Conservation (phyloP, 2,113 vertebrate species). For the Heterochromis multidens region DNA sequence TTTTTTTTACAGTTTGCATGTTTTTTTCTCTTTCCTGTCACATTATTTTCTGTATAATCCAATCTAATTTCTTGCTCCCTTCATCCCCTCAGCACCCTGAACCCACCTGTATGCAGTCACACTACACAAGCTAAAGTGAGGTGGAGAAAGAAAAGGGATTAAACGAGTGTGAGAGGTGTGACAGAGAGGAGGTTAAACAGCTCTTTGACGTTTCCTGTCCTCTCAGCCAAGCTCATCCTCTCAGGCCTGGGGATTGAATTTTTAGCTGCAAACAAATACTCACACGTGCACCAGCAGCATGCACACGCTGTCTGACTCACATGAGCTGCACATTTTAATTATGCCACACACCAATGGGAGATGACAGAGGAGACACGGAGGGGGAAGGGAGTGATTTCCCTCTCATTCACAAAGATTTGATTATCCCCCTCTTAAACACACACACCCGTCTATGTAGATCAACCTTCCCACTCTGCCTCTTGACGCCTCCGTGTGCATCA, state of each 20-base stretch:
- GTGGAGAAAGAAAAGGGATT: conserved; percentile 6
- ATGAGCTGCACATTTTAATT: conserved; percentile 43
- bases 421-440: conserved; percentile 16
- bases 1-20: background rate
- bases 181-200: background rate
- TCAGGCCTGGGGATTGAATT: conserved; percentile 1
- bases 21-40: background rate
- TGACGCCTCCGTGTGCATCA: conserved; percentile 9
- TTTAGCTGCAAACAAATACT: conserved; percentile 5
- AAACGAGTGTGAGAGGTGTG: conserved; percentile 12
- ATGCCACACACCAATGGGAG: conserved; percentile 22
- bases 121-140: background rate
- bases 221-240: conserved; percentile 27
- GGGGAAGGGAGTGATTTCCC: conserved; percentile 3
- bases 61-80: background rate
- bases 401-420: conserved; percentile 64
- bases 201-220: conserved; percentile 24
- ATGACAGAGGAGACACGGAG: background rate
- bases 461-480: background rate
- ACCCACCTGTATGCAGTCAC: conserved; percentile 31
- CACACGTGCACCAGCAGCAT: background rate
- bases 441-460: background rate
- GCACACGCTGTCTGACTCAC: conserved; percentile 5
- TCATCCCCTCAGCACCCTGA: conserved; percentile 9
- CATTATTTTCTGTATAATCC: conserved; percentile 9